These are phyloP conservation scores for Zapornia atra DNA, from an alignment of 2,113 vertebrate genomes.

Conservation along the genomic window DNA sequence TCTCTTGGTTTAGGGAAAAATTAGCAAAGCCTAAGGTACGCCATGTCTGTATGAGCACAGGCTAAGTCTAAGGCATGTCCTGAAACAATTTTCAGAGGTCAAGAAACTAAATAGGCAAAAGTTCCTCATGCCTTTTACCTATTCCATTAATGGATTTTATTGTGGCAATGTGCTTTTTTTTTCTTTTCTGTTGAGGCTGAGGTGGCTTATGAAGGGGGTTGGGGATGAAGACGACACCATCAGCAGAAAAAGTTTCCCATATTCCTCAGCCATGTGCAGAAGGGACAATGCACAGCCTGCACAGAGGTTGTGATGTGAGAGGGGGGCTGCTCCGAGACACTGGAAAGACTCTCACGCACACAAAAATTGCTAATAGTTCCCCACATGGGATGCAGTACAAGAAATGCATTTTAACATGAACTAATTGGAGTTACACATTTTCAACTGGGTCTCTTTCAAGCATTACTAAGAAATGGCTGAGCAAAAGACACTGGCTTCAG, in stretches of 20 bases:
- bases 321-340: accelerated
- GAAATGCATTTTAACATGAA: not conserved
- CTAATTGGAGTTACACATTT: not conserved
- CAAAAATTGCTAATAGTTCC: not conserved
- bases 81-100: not conserved
- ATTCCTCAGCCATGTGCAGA: not conserved
- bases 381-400: not conserved
- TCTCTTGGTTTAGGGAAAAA: not conserved
- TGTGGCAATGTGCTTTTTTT: not conserved
- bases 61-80: not conserved
- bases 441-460: not conserved
- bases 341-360: not conserved
- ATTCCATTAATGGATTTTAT: not conserved
- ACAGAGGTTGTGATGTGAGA: not conserved
- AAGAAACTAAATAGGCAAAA: not conserved
- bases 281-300: not conserved
- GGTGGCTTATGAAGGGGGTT: not conserved
- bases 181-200: not conserved
- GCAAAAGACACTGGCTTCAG: not conserved
- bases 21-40: not conserved
- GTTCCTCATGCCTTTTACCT: not conserved
- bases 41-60: not conserved
- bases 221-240: not conserved
- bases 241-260: not conserved
- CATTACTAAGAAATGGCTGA: not conserved